A percentile compares a stretch with the other conserved stretches of the same genome.
Evolutionary conservation across 2,888 invertebrate species (phyloP).

Genomic region (Andrena flavipes): DNA sequence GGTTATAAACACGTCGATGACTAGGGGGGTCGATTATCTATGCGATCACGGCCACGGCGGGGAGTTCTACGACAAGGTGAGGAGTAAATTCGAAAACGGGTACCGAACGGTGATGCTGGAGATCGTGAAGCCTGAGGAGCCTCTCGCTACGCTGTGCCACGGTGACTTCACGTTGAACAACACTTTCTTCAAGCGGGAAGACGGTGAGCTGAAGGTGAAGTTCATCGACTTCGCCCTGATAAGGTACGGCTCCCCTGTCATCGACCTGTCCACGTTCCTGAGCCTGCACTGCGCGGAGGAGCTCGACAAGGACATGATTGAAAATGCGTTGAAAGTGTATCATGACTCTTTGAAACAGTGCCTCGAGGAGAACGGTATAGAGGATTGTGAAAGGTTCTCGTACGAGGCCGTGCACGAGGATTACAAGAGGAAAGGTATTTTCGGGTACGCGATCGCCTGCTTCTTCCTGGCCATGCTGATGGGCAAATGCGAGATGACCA

Average conservation of each 20-base stretch:
- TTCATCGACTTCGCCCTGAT: conserved; percentile 78
- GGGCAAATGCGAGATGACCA: fast-evolving
- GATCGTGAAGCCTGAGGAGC: conserved; percentile 68
- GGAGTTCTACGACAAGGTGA: conserved; percentile 71
- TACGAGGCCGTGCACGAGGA: conserved; percentile 73
- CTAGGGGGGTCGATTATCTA: conserved; percentile 68
- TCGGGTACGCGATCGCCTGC: conserved; percentile 73
- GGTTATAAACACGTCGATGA: conserved; percentile 30
- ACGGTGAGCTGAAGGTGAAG: conserved; percentile 52
- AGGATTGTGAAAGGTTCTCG: conserved; percentile 71
- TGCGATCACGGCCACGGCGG: conserved; percentile 54
- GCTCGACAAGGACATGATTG: conserved; percentile 56
- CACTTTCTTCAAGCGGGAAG: conserved; percentile 67
- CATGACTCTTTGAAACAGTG: conserved; percentile 69
- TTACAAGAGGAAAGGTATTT: conserved; percentile 70
- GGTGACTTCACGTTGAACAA: conserved; percentile 81
- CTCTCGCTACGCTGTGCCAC: conserved; percentile 78
- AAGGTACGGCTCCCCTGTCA: conserved; percentile 75
- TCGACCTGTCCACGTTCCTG: conserved; percentile 78
- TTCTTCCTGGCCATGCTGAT: conserved; percentile 69
- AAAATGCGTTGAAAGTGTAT: conserved; percentile 72
- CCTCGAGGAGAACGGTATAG: conserved; percentile 66
- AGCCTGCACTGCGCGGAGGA: conserved; percentile 66
- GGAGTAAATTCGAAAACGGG: conserved; percentile 47
- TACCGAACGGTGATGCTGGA: conserved; percentile 59